A percentile compares a stretch with the other conserved stretches of the same genome.
Evolutionary conservation across 30 jellyfish, hydroid and myxozoan species (phyloP).

Genomic region (Aurelia sp.): DNA sequence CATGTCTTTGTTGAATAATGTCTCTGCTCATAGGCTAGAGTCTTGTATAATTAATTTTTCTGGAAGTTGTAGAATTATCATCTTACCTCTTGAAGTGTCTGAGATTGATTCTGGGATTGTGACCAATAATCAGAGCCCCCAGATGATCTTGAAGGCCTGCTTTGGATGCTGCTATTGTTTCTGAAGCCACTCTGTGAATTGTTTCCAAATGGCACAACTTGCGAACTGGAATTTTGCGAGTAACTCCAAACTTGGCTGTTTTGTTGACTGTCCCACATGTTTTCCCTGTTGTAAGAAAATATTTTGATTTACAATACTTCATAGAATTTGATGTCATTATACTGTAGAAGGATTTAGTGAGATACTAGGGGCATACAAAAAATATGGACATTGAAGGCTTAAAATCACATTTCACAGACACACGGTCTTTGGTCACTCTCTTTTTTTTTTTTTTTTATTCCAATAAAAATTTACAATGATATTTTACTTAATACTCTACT

Average conservation of each 20-base stretch:
- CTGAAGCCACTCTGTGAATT: slow-evolving; percentile 37
- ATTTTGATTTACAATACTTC: background rate
- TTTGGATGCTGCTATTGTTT: slow-evolving; percentile 5
- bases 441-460: too few relatives aligned
- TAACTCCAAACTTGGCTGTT: slow-evolving; percentile 68
- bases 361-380: background rate
- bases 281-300: slow-evolving; percentile 7
- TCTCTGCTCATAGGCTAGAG: too few relatives aligned
- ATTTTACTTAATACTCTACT: too few relatives aligned
- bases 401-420: too few relatives aligned
- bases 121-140: slow-evolving; percentile 68
- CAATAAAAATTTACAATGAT: too few relatives aligned
- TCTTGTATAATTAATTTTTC: background rate
- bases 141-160: slow-evolving; percentile 23
- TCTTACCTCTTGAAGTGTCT: slow-evolving; percentile 42
- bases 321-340: too few relatives aligned
- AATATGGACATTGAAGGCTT: too few relatives aligned
- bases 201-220: slow-evolving; percentile 17
- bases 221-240: slow-evolving; percentile 53
- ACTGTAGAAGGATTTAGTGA: background rate
- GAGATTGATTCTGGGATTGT: slow-evolving; percentile 53
- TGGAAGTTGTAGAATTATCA: background rate
- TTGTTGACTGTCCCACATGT: slow-evolving; percentile 66
- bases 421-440: too few relatives aligned
- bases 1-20: too few relatives aligned